These are phyloP conservation scores for Chaetophractus vellerosus DNA, from an alignment of 2,797 vertebrate species.

Conservation along the genomic window DNA sequence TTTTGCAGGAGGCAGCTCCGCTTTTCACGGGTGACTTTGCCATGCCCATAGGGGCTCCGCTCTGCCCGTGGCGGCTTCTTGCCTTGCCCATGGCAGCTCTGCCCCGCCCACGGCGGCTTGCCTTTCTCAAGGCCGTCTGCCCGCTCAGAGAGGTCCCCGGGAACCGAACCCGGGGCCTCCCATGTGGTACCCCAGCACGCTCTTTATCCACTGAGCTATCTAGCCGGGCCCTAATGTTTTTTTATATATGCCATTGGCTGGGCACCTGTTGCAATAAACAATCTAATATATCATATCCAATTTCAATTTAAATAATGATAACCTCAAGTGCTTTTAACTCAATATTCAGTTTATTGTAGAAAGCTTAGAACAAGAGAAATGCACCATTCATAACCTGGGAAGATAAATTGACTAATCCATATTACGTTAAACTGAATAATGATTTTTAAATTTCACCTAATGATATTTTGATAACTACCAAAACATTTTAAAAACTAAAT, in stretches of 20 bases:
- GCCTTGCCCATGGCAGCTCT: too few species aligned
- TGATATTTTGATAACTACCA: neutral
- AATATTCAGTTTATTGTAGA: neutral
- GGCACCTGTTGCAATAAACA: neutral
- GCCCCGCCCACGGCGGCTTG: too few species aligned
- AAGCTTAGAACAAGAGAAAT: neutral
- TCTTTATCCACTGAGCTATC: too few species aligned
- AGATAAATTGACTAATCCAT: neutral
- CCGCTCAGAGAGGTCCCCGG: too few species aligned
- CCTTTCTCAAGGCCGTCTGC: too few species aligned
- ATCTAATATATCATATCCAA: neutral
- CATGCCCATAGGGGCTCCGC: too few species aligned
- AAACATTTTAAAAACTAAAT: neutral
- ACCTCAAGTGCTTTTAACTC: neutral
- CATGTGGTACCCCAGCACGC: too few species aligned
- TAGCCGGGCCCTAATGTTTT: too few species aligned
- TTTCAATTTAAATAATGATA: neutral
- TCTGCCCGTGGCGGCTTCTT: too few species aligned
- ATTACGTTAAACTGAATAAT: neutral
- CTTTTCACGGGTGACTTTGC: too few species aligned
- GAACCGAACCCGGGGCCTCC: too few species aligned
- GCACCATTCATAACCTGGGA: neutral
- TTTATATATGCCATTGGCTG: neutral
- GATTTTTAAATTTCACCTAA: slow-evolving; percentile 11
- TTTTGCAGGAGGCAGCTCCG: too few species aligned